Evolutionary conservation across 2,113 vertebrate species (phyloP).

Genomic region (Siniperca knerii): DNA sequence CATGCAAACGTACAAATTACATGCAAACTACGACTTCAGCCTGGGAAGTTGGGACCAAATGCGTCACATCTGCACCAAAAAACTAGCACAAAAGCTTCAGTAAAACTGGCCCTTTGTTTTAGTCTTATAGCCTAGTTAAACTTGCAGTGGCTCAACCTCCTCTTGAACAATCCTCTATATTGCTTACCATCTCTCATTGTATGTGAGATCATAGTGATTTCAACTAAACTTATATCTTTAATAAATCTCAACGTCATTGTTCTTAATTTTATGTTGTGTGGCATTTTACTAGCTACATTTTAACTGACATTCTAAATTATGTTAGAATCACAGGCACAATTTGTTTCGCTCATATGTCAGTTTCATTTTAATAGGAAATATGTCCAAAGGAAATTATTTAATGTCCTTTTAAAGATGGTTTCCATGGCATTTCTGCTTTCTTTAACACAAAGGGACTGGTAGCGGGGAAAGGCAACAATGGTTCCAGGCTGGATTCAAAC

Average conservation of each 20-base stretch:
- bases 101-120: neutral
- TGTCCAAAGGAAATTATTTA: neutral
- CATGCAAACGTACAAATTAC: neutral
- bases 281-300: neutral
- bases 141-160: neutral
- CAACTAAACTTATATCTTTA: neutral
- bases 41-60: neutral
- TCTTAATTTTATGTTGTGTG: neutral
- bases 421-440: neutral
- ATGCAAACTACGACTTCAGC: neutral
- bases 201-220: neutral
- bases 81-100: neutral
- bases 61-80: neutral
- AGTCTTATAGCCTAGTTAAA: neutral
- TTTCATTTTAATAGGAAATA: neutral
- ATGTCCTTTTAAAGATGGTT: neutral
- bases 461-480: neutral
- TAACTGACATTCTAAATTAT: neutral
- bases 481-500: neutral
- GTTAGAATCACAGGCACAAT: neutral
- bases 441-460: neutral
- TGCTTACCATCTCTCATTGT: neutral
- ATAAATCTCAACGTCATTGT: neutral
- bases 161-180: neutral
- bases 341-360: neutral